A percentile compares a stretch with the other conserved stretches of the same genome.
phyloP scores from a whole-genome alignment of 2,113 vertebrate species.

The Pantherophis guttatus region DNA sequence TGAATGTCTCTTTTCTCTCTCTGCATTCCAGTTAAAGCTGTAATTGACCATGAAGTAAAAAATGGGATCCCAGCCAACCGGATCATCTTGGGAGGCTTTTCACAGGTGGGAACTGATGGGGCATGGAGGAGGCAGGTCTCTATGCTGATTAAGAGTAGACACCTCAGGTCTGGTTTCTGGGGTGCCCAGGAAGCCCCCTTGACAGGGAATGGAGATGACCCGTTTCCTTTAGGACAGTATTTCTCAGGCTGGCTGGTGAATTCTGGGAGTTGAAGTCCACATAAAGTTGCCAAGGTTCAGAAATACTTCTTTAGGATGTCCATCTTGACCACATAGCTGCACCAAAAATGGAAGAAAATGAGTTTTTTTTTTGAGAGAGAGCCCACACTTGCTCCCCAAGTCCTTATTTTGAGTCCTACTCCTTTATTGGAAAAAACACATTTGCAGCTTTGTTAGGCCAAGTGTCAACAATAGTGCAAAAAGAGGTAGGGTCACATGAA shows the following conservation, averaged over 20 bases:
- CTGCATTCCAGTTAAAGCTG: constrained; percentile 83
- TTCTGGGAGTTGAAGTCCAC: neutral
- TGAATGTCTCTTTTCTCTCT: neutral
- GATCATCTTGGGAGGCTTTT: constrained; percentile 94
- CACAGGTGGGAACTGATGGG: constrained; percentile 78
- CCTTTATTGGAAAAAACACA: neutral
- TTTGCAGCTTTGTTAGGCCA: neutral
- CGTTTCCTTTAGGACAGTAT: neutral
- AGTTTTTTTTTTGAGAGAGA: neutral
- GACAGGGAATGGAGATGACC: neutral
- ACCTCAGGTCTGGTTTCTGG: neutral
- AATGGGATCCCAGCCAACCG: constrained; percentile 93
- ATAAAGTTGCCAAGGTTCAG: neutral
- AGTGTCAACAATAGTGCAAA: neutral
- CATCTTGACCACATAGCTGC: neutral
- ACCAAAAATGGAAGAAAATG: neutral
- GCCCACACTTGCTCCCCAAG: neutral
- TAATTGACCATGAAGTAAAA: constrained; percentile 95
- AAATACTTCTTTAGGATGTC: neutral
- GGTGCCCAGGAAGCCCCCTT: neutral
- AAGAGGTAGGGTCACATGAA: neutral
- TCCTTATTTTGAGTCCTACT: neutral
- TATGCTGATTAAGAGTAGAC: neutral
- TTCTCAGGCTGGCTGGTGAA: neutral
- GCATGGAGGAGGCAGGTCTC: neutral